These are phyloP conservation scores for Gallinago media DNA, from an alignment of 2,113 vertebrate species.

Conservation along the genomic window DNA sequence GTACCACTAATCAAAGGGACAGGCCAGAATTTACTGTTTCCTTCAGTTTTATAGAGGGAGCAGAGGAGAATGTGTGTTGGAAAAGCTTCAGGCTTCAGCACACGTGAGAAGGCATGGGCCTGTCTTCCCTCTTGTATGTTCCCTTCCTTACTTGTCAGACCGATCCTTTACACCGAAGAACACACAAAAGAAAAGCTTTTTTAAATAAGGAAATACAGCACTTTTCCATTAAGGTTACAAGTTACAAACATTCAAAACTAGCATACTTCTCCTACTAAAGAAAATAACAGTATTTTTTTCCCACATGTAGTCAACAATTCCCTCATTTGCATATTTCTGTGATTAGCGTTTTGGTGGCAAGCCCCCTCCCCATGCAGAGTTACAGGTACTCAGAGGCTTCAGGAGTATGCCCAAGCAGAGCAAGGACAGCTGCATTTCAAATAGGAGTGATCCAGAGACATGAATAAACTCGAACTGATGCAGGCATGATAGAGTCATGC, in stretches of 20 bases:
- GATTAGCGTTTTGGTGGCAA: not conserved
- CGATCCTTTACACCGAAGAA: not conserved
- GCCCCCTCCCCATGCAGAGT: rapidly evolving
- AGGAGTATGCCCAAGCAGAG: not conserved
- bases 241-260: not conserved
- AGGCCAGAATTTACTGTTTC: not conserved
- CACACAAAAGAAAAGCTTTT: not conserved
- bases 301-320: not conserved
- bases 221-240: not conserved
- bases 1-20: not conserved
- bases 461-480: not conserved
- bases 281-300: not conserved
- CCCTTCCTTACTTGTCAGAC: not conserved
- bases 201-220: not conserved
- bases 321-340: not conserved
- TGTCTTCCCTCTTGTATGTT: not conserved
- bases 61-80: rapidly evolving
- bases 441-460: not conserved
- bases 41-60: not conserved
- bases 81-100: not conserved
- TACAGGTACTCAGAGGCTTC: not conserved
- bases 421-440: not conserved
- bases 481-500: not conserved
- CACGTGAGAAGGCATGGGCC: rapidly evolving
- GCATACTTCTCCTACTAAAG: not conserved